Percentiles rank a stretch among this genome's conserved stretches.
Conservation (phyloP, 2,797 vertebrate genomes). For the Squalus acanthias region DNA sequence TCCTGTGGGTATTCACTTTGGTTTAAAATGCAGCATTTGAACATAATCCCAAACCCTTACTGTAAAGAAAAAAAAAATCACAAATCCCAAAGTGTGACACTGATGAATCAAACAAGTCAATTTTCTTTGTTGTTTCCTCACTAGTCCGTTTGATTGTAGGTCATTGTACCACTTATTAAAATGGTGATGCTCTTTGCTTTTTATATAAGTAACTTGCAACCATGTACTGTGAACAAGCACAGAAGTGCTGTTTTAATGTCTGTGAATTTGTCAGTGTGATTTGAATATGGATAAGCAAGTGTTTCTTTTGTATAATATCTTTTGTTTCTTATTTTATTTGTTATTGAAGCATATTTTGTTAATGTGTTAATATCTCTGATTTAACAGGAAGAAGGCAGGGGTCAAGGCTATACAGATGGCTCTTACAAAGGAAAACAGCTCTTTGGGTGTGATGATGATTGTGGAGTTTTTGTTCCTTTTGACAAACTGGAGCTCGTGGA, state of each 20-base stretch:
- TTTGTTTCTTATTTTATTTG: neutral
- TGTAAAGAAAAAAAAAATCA: neutral
- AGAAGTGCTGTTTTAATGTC: neutral
- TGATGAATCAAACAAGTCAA: neutral
- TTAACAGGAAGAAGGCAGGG: constrained; percentile 86
- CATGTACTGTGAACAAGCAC: neutral
- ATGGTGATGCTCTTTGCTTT: neutral
- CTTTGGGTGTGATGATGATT: constrained; percentile 95
- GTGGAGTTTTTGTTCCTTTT: constrained; percentile 92
- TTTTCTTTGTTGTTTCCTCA: neutral
- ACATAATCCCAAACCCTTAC: neutral
- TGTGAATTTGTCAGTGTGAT: neutral
- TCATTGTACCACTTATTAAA: neutral
- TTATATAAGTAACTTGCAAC: neutral
- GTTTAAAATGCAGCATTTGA: neutral
- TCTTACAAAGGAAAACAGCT: constrained; percentile 93
- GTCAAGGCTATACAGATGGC: constrained; percentile 95
- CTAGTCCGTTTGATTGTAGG: neutral
- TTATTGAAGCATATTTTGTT: neutral
- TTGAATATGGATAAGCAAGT: neutral
- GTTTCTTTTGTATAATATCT: neutral
- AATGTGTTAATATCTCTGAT: neutral
- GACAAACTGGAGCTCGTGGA: constrained; percentile 94
- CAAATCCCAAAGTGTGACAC: neutral
- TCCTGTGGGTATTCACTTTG: neutral